Percentiles rank a stretch among this genome's conserved stretches.
phyloP scores from a whole-genome alignment of 2,888 invertebrate species.

The Hirtodrosophila trivittata region DNA sequence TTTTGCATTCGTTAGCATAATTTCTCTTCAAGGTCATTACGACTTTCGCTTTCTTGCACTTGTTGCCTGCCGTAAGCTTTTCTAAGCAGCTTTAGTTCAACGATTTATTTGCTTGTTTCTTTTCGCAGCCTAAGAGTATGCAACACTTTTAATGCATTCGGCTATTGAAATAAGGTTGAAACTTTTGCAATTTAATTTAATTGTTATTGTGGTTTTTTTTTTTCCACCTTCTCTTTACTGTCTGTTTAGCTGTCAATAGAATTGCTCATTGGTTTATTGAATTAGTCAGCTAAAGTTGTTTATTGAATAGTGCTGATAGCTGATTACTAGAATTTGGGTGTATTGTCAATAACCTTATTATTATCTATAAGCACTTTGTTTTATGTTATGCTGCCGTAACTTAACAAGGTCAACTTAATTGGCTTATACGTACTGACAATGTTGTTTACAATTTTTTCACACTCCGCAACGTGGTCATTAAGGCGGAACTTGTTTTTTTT shows the following conservation, averaged over 20 bases:
- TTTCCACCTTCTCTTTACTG: background rate
- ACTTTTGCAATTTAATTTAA: background rate
- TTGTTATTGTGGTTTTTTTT: slow-evolving; percentile 5
- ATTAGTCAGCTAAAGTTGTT: slow-evolving; percentile 32
- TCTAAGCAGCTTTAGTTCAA: slow-evolving; percentile 12
- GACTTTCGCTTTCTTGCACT: slow-evolving; percentile 4
- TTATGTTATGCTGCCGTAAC: slow-evolving; percentile 28
- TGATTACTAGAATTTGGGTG: slow-evolving; percentile 12
- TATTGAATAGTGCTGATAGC: slow-evolving; percentile 6
- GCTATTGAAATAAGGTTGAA: no score
- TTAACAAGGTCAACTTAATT: slow-evolving; percentile 47
- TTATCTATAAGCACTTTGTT: slow-evolving; percentile 28
- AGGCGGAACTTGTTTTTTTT: slow-evolving; percentile 44
- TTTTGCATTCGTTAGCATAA: slow-evolving; percentile 12
- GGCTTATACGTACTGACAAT: slow-evolving; percentile 44
- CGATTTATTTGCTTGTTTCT: background rate
- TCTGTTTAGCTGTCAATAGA: slow-evolving; percentile 2
- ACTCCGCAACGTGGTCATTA: slow-evolving; percentile 52
- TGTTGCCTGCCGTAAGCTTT: slow-evolving; percentile 24
- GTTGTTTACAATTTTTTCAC: slow-evolving; percentile 52
- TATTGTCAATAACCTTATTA: slow-evolving; percentile 19
- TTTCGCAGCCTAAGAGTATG: slow-evolving; percentile 35
- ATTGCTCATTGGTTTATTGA: slow-evolving; percentile 16
- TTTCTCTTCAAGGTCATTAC: slow-evolving; percentile 17
- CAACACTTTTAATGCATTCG: slow-evolving; percentile 6